Evolutionary conservation across 1,140 invertebrate species (phyloP), one percentile per base, ranked within the genome.

Genomic region (Diprion similis): DNA sequence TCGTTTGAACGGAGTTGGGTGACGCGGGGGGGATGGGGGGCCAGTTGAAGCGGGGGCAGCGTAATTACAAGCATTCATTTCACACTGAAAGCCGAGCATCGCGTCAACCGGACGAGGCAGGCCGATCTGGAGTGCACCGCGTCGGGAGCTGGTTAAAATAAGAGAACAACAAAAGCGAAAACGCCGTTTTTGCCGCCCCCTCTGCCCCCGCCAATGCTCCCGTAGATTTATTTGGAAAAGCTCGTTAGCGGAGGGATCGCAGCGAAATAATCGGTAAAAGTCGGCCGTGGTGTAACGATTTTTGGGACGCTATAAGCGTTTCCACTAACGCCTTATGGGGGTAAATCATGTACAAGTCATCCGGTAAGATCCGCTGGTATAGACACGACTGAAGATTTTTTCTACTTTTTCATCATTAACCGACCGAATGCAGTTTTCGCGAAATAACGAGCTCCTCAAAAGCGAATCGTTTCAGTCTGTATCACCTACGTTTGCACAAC

Each of bases 21-120:
- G 65, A 47, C 15, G 64, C 66, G 73, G n/a, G 65, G 75, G 70
- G 75, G 68, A 71, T 64, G 17, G 51, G 51, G 4, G 11, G n/a
- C 51, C 51, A 6, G 51, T 37, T 37, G 24, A 37, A 37, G 6
- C 24, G 24, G 51, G 51, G 11, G 51, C 76, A 78, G 76, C 82
- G 83, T 84, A 83, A 83, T 84, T 84, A 84, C 83, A 82, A 82
- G 83, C 83, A 84, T 84, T 84, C 80, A 83, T 84, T 84, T 84
- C 81, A 82, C 83, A 81, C 83, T 84, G 82, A 83, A 83, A 83
- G 82, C 83, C 80, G 77, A 77, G 11, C 17, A 18, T 68, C 17
- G 66, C 37, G 66, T 68, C 66, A 68, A 68, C 66, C 66, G 66
- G 13, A 68, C 18, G 18, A 68, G 66, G 11, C 17, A 13, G 37